A percentile compares a stretch with the other conserved stretches of the same genome.
phyloP scores from a whole-genome alignment of 2,797 vertebrate species.

The Labeo calbasu region DNA sequence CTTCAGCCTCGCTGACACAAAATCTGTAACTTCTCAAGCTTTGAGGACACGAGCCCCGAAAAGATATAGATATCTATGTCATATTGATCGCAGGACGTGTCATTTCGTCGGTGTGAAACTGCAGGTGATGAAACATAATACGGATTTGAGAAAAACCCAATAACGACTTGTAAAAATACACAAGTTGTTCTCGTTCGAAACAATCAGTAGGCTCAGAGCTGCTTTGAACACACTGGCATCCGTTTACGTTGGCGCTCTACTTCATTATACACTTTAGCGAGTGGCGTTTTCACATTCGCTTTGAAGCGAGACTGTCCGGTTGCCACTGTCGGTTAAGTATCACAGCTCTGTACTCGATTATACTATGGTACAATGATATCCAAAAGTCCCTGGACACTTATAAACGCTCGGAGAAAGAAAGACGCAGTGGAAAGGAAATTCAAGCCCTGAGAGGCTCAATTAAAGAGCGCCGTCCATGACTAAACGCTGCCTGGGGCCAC shows the following conservation, averaged over 20 bases:
- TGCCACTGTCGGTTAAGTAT: slow-evolving; percentile 55
- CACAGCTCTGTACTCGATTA: slow-evolving; percentile 51
- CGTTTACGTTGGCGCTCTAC: not conserved
- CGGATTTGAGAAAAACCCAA: not conserved
- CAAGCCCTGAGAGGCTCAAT: slow-evolving; percentile 68
- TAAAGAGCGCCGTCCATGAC: slow-evolving; percentile 64
- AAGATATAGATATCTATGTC: slow-evolving; percentile 17
- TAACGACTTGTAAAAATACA: not conserved
- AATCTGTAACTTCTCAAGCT: slow-evolving; percentile 19
- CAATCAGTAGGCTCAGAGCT: not conserved
- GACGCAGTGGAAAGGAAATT: slow-evolving; percentile 61
- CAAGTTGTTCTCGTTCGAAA: not conserved
- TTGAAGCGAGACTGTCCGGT: slow-evolving; percentile 32
- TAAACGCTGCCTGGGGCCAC: slow-evolving; percentile 57
- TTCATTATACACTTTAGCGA: not conserved
- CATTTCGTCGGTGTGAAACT: not conserved
- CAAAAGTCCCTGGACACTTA: slow-evolving; percentile 50
- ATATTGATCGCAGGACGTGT: not conserved
- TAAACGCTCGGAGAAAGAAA: slow-evolving; percentile 57
- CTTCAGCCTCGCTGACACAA: slow-evolving; percentile 7
- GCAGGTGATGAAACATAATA: not conserved
- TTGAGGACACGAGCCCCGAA: not conserved
- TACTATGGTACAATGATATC: slow-evolving; percentile 59
- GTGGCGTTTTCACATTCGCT: not conserved
- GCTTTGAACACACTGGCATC: not conserved